Evolutionary conservation across 1,140 invertebrate species (phyloP).

Genomic region (Lethocerus indicus): DNA sequence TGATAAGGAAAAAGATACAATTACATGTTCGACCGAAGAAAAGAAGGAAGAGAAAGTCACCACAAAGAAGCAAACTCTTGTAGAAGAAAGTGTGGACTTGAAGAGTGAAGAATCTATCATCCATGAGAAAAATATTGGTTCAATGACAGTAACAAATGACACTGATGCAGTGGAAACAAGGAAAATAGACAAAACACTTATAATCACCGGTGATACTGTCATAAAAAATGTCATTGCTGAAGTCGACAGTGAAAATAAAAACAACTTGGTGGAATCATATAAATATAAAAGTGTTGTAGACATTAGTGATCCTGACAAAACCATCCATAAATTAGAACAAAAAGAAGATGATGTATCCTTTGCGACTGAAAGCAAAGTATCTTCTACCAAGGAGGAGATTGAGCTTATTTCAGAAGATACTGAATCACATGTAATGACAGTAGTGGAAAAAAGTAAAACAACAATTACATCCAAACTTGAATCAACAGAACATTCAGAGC

Average conservation of each 20-base stretch:
- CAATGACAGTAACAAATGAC: too few species aligned
- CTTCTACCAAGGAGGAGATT: constrained; percentile 19
- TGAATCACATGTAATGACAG: constrained; percentile 11
- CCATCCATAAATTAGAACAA: constrained; percentile 2
- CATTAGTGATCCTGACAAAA: not conserved
- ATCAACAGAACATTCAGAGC: constrained; percentile 2
- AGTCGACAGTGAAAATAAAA: not conserved
- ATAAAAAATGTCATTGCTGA: not conserved
- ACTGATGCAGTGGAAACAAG: not conserved
- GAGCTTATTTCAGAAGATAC: constrained; percentile 18
- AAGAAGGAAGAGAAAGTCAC: not conserved
- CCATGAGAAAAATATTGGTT: too few species aligned
- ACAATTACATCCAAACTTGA: constrained; percentile 1
- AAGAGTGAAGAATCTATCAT: too few species aligned
- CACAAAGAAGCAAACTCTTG: too few species aligned
- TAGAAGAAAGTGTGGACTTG: too few species aligned
- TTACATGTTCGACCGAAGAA: not conserved
- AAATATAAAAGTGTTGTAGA: not conserved
- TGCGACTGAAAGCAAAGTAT: constrained; percentile 11
- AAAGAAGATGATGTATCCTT: constrained; percentile 8
- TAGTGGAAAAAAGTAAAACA: constrained; percentile 3
- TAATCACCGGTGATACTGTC: not conserved
- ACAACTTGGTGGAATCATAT: constrained; percentile 5
- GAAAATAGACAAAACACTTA: constrained; percentile 1
- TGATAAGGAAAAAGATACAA: not conserved